These are phyloP conservation scores for Eupithecia vulgata DNA, from an alignment of 2,888 invertebrate species.

Conservation along the genomic window DNA sequence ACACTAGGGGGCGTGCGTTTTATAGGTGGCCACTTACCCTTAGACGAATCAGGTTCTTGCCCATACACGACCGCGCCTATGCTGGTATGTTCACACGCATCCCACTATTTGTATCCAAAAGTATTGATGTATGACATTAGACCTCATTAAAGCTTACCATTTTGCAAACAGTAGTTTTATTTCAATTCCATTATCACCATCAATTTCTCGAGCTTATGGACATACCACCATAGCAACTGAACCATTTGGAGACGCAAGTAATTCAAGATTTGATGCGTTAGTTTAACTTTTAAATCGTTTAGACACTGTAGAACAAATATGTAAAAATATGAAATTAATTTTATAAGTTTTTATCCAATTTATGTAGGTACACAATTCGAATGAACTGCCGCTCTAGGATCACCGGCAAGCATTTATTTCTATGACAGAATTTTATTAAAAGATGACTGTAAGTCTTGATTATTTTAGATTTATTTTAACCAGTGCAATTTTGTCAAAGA, in stretches of 20 bases:
- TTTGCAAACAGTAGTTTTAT: conserved; percentile 77
- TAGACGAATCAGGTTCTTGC: conserved; percentile 47
- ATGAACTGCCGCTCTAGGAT: conserved; percentile 25
- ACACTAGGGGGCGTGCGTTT: conserved; percentile 36
- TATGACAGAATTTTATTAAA: conserved; percentile 66
- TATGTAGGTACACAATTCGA: conserved; percentile 40
- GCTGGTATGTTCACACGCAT: conserved; percentile 78
- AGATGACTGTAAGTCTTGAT: conserved; percentile 35
- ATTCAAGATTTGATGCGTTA: conserved; percentile 37
- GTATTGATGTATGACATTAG: conserved; percentile 70
- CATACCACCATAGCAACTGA: conserved; percentile 74
- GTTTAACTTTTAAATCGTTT: conserved; percentile 35
- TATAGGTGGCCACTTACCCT: conserved; percentile 33
- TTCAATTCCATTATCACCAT: conserved; percentile 60
- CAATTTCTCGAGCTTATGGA: conserved; percentile 60
- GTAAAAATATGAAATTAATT: conserved; percentile 53
- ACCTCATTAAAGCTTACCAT: conserved; percentile 78
- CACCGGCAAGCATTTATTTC: conserved; percentile 68
- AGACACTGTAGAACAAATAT: conserved; percentile 61
- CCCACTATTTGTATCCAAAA: conserved; percentile 58
- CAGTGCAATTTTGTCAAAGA: conserved; percentile 62
- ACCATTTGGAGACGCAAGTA: conserved; percentile 11
- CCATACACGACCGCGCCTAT: conserved; percentile 56
- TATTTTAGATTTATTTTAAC: conserved; percentile 45
- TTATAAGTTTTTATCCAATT: conserved; percentile 56